Conservation (phyloP, 2,113 vertebrate genomes). For the Myotis brandtii region DNA sequence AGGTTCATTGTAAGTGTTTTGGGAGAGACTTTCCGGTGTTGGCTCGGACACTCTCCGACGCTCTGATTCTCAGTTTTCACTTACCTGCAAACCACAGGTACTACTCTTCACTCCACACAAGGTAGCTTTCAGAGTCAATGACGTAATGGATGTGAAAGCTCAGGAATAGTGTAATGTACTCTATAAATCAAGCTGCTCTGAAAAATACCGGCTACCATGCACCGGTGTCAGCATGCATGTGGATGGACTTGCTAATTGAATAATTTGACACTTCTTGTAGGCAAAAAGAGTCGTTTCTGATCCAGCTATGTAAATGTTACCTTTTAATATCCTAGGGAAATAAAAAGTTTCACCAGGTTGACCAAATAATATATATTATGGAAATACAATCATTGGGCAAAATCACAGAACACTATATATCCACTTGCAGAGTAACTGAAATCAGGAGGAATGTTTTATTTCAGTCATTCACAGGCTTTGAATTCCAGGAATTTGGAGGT, state of each 20-base stretch:
- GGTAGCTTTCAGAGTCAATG: background rate
- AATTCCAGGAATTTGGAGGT: background rate
- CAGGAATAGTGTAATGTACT: background rate
- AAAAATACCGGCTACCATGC: background rate
- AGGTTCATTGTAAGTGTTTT: conserved; percentile 90
- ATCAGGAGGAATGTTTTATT: conserved; percentile 18
- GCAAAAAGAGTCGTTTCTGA: background rate
- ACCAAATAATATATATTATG: background rate
- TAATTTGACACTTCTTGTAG: background rate
- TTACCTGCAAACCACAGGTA: background rate
- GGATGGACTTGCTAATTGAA: background rate
- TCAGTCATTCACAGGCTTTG: background rate
- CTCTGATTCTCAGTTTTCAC: background rate
- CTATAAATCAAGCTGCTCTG: background rate
- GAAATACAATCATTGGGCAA: background rate
- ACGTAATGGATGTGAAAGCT: background rate
- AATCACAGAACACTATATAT: background rate
- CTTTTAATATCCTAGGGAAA: background rate
- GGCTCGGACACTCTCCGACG: background rate
- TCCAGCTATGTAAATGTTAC: background rate
- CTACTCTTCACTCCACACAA: background rate
- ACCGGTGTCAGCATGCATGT: background rate
- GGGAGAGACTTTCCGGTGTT: background rate
- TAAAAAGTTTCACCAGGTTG: background rate
- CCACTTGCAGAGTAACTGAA: background rate